Percentiles rank a stretch among this genome's conserved stretches.
Evolutionary conservation across 2,888 invertebrate species (phyloP).

Genomic region (Odontothrips loti): DNA sequence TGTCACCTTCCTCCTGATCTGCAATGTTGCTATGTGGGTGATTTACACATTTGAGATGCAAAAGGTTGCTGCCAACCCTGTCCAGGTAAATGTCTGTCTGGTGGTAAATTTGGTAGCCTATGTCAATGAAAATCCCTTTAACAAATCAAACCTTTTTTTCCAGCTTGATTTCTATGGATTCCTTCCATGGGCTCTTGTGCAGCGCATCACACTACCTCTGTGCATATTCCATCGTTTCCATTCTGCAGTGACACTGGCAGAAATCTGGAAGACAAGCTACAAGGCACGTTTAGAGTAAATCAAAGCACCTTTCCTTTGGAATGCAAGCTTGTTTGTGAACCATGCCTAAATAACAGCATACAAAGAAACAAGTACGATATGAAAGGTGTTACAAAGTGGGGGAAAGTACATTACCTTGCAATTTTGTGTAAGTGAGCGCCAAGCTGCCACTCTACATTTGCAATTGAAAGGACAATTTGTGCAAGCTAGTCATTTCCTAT

Average conservation of each 20-base stretch:
- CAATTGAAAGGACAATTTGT: not conserved
- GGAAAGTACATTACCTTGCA: too few species aligned
- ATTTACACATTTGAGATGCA: constrained; percentile 93
- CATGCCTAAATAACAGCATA: too few species aligned
- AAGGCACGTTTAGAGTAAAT: constrained; percentile 84
- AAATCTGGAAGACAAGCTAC: constrained; percentile 95
- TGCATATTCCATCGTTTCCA: constrained; percentile 97
- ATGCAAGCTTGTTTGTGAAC: too few species aligned
- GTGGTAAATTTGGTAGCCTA: too few species aligned
- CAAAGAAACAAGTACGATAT: too few species aligned
- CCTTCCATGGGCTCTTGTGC: constrained; percentile 88
- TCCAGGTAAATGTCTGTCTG: too few species aligned
- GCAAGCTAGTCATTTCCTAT: constrained; percentile 4
- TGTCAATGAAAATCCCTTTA: too few species aligned
- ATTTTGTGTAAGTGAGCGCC: not conserved
- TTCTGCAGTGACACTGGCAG: constrained; percentile 88
- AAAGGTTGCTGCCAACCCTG: constrained; percentile 86
- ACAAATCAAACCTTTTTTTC: constrained; percentile 54
- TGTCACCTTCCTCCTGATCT: constrained; percentile 90
- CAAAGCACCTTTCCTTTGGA: too few species aligned
- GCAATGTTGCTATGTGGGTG: constrained; percentile 95
- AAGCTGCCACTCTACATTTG: not conserved
- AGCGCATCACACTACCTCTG: constrained; percentile 86
- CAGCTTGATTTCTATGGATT: constrained; percentile 90
- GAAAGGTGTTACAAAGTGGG: too few species aligned